These are phyloP conservation scores for Ichneumoninae sp. DNA, from an alignment of 2,888 invertebrate species.

Conservation along the genomic window DNA sequence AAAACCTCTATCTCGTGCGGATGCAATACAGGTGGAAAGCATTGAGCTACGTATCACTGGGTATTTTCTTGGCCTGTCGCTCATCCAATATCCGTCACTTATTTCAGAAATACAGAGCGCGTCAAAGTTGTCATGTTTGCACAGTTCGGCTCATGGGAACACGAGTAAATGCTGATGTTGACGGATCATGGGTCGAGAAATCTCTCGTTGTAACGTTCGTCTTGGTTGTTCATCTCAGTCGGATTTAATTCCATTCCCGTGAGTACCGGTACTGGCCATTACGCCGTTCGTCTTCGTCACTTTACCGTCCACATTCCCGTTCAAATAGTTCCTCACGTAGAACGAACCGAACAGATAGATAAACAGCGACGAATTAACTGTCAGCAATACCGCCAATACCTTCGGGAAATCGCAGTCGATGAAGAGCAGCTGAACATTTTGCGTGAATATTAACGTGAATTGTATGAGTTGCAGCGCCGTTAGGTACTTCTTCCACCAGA, in stretches of 20 bases:
- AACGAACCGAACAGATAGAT: conserved; percentile 92
- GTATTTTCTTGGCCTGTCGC: not conserved
- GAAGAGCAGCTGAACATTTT: conserved; percentile 88
- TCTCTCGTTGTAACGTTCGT: not conserved
- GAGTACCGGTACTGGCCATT: conserved; percentile 18
- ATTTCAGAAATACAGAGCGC: not conserved
- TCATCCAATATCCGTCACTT: not conserved
- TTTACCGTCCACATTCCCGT: conserved; percentile 34
- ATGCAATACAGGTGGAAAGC: not conserved
- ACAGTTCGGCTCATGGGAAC: not conserved
- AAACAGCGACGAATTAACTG: conserved; percentile 89
- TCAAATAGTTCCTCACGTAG: conserved; percentile 88
- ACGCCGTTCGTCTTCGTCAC: conserved; percentile 24
- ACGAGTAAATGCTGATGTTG: not conserved
- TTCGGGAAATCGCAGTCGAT: conserved; percentile 87
- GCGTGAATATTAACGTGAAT: conserved; percentile 91
- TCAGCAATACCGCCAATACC: conserved; percentile 88
- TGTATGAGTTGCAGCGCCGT: conserved; percentile 95
- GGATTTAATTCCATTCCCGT: conserved; percentile 47
- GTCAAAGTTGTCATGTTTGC: not conserved
- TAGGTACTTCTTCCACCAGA: conserved; percentile 98
- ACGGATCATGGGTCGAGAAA: conserved; percentile 3
- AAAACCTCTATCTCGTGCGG: not conserved
- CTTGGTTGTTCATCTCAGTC: conserved; percentile 52
- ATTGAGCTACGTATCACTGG: not conserved